Base-by-base conservation (phyloP, 2,113 vertebrate genomes). In the Cyprinus carpio region DNA sequence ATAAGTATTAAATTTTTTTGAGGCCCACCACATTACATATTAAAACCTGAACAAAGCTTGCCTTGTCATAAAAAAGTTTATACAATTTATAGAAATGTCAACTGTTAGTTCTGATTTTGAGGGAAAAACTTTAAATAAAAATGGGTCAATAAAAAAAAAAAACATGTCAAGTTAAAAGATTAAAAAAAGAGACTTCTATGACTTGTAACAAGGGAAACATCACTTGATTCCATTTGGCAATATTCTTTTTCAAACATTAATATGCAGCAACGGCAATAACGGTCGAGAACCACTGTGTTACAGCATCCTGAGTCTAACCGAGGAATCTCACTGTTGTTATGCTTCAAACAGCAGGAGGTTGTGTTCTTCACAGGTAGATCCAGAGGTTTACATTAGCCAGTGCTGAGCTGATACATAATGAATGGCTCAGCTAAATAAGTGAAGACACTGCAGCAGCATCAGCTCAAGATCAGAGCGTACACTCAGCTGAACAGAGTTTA, bases 351-450 rank as follows among this genome's bases (percentile, higher is more conserved):
- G 18, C 25, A 51, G 43, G 54, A 60, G 54, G 51, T 13, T 64
- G 60, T 49, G n/a, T 23, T 69, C 37, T 51, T 69, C 25, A 51
- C 40, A 69, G 25, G 11, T 23, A 69, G 62, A 23, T 51, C 62
- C 25, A 51, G 11, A 67, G 58, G 58, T 80, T 64, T 64, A 58
- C 27, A 64, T 49, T 69, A 81, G 62, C 31, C 74, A 2, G 18
- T 56, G 23, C 79, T 49, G 79, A 23, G 16, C 62, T 49, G 40
- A 51, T 81, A 64, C 79, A 81, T 81, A 81, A 81, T 81, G 27
- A 81, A 69, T 49, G 6, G 16, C 27, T 49, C 27, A 69, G 62
- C 23, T 81, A 18, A 81, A 69, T 81, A 69, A 69, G 43, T 81
- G 62, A 81, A 81, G 62, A 65, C 18, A 31, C 11, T 81, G 60